These are phyloP conservation scores for Ophiodon elongatus DNA, from an alignment of 2,113 vertebrate genomes.

Conservation along the genomic window DNA sequence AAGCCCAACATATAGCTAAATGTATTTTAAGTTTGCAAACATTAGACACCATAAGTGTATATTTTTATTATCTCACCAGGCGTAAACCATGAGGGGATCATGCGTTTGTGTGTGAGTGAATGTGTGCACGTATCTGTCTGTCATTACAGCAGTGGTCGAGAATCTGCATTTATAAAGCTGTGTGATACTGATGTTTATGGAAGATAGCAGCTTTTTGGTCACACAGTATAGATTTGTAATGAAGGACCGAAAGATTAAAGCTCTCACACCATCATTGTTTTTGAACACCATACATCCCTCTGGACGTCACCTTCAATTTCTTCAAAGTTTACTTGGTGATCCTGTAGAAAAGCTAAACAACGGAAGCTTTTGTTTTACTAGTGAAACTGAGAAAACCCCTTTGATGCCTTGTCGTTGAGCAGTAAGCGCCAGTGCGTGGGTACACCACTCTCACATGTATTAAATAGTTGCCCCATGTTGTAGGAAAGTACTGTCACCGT, in stretches of 20 bases:
- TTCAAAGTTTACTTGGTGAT: background rate
- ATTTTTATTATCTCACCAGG: background rate
- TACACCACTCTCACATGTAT: slow-evolving; percentile 2
- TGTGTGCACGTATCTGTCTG: background rate
- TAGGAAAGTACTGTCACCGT: slow-evolving; percentile 52
- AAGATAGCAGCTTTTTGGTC: background rate
- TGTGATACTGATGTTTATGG: background rate
- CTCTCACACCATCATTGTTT: background rate
- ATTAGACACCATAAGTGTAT: background rate
- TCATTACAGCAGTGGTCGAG: background rate
- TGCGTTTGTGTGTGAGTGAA: background rate
- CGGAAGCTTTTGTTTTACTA: background rate
- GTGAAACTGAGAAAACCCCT: slow-evolving; percentile 70
- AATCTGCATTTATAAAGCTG: background rate
- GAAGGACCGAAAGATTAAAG: background rate
- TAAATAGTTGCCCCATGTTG: slow-evolving; percentile 38
- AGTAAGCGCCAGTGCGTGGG: slow-evolving; percentile 39
- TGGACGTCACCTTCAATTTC: background rate
- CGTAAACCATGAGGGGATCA: background rate
- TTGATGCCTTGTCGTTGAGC: slow-evolving; percentile 37
- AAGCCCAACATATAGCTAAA: background rate
- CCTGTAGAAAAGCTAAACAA: slow-evolving; percentile 38
- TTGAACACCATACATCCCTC: background rate
- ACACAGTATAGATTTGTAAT: background rate
- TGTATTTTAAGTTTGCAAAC: background rate